Percentiles rank a stretch among this genome's conserved stretches.
These are phyloP conservation scores for Xenops minutus DNA, from an alignment of 2,797 vertebrate species.

Conservation along the genomic window DNA sequence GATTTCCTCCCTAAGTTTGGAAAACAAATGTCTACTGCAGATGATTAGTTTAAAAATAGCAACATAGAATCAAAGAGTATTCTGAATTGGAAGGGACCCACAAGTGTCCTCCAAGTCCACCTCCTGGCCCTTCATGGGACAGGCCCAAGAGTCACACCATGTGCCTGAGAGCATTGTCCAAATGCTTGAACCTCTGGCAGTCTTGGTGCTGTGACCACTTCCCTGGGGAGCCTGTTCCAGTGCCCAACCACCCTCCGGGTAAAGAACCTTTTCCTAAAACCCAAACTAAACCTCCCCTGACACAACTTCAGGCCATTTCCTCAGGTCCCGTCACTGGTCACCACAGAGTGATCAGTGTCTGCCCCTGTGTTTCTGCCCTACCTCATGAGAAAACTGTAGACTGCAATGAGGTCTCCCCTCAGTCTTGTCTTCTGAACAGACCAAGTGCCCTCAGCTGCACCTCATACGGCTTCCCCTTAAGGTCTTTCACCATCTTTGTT, in stretches of 20 bases:
- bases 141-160: background rate
- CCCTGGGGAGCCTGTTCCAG: background rate
- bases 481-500: background rate
- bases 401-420: background rate
- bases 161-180: background rate
- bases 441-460: background rate
- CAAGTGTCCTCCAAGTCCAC: background rate
- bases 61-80: background rate
- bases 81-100: background rate
- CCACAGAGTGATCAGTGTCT: background rate
- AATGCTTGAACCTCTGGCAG: background rate
- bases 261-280: background rate
- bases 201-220: background rate
- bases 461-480: fast-evolving
- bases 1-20: background rate
- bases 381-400: fast-evolving
- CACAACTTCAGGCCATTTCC: background rate
- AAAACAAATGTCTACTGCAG: conserved; percentile 30
- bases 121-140: background rate
- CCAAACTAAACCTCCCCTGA: background rate
- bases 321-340: fast-evolving
- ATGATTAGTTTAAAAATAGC: conserved; percentile 45
- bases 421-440: background rate
- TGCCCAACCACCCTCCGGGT: background rate
- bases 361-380: background rate